These are phyloP conservation scores for Threskiornis aethiopicus DNA, from an alignment of 2,797 vertebrate species.

Conservation along the genomic window DNA sequence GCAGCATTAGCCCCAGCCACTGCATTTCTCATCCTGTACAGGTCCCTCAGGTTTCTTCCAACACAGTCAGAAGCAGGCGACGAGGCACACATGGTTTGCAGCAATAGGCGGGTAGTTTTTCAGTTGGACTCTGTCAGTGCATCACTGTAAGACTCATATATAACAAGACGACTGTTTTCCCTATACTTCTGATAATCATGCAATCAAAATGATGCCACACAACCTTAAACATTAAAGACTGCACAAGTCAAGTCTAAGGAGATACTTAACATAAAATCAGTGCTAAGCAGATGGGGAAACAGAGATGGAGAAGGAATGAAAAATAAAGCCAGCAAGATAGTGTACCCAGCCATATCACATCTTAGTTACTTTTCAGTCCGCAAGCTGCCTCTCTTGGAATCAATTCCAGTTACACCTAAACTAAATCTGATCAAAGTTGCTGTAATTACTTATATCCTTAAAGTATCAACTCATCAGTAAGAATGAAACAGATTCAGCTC, in stretches of 20 bases:
- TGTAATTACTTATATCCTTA: slow-evolving; percentile 45
- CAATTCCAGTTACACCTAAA: slow-evolving; percentile 36
- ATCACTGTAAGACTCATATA: neutral
- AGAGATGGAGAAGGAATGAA: neutral
- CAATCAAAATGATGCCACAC: neutral
- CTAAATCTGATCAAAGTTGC: slow-evolving; percentile 35
- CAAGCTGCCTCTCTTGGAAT: slow-evolving; percentile 9
- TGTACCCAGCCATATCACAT: neutral
- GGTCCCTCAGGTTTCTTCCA: neutral
- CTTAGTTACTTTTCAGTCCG: slow-evolving; percentile 23
- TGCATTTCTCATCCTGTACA: neutral
- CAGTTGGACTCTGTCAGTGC: neutral
- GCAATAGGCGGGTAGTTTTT: neutral
- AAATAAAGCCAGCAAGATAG: neutral
- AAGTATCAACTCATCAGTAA: slow-evolving; percentile 48
- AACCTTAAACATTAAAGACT: neutral
- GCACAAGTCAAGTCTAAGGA: neutral
- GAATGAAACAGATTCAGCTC: slow-evolving; percentile 30
- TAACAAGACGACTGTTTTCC: neutral
- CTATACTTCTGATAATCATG: neutral
- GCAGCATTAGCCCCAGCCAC: neutral
- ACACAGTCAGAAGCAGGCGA: neutral
- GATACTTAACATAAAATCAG: slow-evolving; percentile 21
- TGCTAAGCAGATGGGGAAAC: neutral
- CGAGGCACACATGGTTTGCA: rapidly evolving